Evolutionary conservation across 2,797 vertebrate genomes (phyloP), one percentile per base, ranked within the genome.

Genomic region (Enteromius treurensis): DNA sequence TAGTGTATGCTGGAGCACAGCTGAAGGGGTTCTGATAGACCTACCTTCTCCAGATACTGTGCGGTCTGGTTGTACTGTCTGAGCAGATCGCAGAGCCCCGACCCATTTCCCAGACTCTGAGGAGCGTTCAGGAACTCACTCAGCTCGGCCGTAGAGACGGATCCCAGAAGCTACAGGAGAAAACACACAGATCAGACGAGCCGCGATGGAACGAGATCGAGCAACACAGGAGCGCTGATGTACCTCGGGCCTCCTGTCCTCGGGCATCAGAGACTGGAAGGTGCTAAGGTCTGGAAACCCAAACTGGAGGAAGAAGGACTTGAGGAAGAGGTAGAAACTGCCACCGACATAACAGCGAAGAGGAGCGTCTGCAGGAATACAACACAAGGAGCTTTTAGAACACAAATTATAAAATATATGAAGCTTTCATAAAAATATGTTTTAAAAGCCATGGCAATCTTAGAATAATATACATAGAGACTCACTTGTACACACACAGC

Each of bases 321-420:
- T 87, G 80, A 94, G 82, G 75, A 88, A 94, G 58, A 42, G 7
- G 45, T 89, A 92, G 86, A 93, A 91, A 77, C 91, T 92, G 65
- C 89, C 89, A 19, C 82, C 77, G 9, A 3, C 29, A 64, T 92
- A 93, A 84, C 93, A 93, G 62, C 80, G 86, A 26, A 92, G 84
- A 4, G 88, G 79, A 0, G 32, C 13, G 19, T 79, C 92, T 93
- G 80, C 71, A 85, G 71, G 7, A 19, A 77, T 82, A 45, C 1
- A 70, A 45, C 37, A 40, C 42, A 11, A 42, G 42, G 42, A 42
- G 42, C 42, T 2, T 47, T 47, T 47, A 47, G 13, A 13, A 47
- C 11, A 4, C 13, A 14, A 14, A 14, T 14, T 47, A 69, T n/a
- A 42, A 69, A 23, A 42, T 68, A 40, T 2, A 37, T 15, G 26